Percentiles rank a stretch among this genome's conserved stretches.
These are phyloP conservation scores for Catocala sponsa DNA, from an alignment of 2,888 invertebrate genomes.

Conservation along the genomic window DNA sequence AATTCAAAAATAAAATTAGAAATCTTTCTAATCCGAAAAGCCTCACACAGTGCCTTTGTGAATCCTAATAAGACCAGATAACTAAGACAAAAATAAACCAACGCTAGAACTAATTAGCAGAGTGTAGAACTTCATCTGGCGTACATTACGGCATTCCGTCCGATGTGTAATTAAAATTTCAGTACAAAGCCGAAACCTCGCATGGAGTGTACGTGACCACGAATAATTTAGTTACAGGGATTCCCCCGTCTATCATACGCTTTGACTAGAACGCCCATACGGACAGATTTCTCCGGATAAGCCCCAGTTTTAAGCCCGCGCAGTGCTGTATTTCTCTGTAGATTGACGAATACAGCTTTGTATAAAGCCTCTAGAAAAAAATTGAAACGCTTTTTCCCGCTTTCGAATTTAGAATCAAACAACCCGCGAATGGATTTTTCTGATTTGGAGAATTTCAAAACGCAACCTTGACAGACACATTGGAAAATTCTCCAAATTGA, in stretches of 20 bases:
- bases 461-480: too few species aligned
- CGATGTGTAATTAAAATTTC: constrained; percentile 79
- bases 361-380: background rate
- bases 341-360: constrained; percentile 8
- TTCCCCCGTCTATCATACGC: constrained; percentile 74
- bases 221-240: constrained; percentile 81
- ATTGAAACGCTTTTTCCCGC: background rate
- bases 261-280: constrained; percentile 56
- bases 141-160: constrained; percentile 42
- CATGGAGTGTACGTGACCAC: constrained; percentile 73
- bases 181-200: constrained; percentile 77
- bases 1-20: too few species aligned
- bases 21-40: too few species aligned
- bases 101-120: constrained; percentile 35
- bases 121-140: constrained; percentile 37
- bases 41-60: too few species aligned
- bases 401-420: constrained; percentile 1
- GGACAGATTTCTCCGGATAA: constrained; percentile 22
- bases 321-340: constrained; percentile 1
- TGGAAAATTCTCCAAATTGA: too few species aligned
- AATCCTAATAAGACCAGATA: background rate
- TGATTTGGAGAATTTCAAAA: background rate
- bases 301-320: constrained; percentile 12
- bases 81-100: constrained; percentile 13
- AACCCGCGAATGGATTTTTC: background rate